Evolutionary conservation across 53 echinoderm and acorn worm genomes (phyloP).

Genomic region (Actinopyga echinites): DNA sequence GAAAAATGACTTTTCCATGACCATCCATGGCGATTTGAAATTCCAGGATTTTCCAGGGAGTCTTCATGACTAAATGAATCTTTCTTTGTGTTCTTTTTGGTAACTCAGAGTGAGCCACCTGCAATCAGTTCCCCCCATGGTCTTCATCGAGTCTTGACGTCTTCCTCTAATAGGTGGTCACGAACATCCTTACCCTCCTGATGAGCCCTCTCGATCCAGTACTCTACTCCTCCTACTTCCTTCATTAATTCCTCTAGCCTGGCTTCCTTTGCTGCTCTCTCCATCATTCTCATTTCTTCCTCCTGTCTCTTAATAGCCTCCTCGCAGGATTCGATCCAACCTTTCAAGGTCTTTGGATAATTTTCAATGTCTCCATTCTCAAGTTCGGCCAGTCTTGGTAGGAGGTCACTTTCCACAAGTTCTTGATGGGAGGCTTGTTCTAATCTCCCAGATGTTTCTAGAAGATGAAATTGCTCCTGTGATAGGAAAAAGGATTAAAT

Average conservation of each 20-base stretch:
- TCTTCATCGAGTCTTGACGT: slow-evolving; percentile 1
- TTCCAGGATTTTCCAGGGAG: no score
- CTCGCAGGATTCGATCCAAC: slow-evolving; percentile 46
- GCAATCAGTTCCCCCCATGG: no score
- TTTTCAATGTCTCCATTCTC: not conserved
- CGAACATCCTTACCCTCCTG: slow-evolving; percentile 30
- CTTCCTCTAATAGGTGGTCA: slow-evolving; percentile 15
- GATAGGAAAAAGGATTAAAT: not conserved
- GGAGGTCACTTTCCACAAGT: not conserved
- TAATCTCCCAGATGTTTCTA: slow-evolving; percentile 4
- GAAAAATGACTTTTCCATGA: no score
- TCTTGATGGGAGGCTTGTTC: not conserved
- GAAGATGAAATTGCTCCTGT: not conserved
- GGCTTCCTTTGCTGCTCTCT: slow-evolving; percentile 56
- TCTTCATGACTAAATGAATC: no score
- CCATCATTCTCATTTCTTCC: slow-evolving; percentile 50
- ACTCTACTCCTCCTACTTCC: slow-evolving; percentile 68
- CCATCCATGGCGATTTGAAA: no score
- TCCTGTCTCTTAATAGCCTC: slow-evolving; percentile 55
- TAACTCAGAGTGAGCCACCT: no score
- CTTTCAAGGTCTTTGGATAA: not conserved
- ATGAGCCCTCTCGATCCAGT: slow-evolving; percentile 68
- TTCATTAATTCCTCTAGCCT: slow-evolving; percentile 72
- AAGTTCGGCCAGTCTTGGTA: not conserved
- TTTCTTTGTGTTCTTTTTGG: no score